Base-by-base conservation (phyloP, 2,797 vertebrate species). In the Takifugu ocellatus region DNA sequence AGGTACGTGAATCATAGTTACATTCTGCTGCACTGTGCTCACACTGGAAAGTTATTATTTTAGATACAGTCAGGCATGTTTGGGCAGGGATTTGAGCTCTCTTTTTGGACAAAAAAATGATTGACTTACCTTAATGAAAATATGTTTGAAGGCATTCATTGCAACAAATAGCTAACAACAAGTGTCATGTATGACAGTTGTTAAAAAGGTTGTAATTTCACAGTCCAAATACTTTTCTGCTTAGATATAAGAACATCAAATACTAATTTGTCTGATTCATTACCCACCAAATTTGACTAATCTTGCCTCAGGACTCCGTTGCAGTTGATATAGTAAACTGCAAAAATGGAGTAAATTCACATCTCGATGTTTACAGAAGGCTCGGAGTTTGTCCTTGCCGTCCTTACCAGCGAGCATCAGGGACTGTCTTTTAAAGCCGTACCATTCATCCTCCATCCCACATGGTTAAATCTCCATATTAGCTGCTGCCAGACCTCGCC, bases 1-100 rank as follows among this genome's bases (percentile, higher is more conserved):
- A 74, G 71, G 79, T 78, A 79, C 27, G 79, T 89, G 86, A 88
- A 75, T 89, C 88, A 88, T 43, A 42, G 68, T 31, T 66, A 75
- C 73, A 54, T 61, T 77, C 74, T n/a, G 72, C 77, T 76, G 80
- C 76, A 78, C 82, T 63, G 57, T 74, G 67, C 68, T 56, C 75
- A 51, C 78, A 47, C 68, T 25, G 65, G 68, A 72, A 74, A 75
- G 68, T 69, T 78, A 75, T 72, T 79, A 59, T 79, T 82, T 68
- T 48, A 56, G 56, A 75, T 62, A 74, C 83, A 61, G 12, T 14
- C 36, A 39, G 36, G 11, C 36, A 39, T 39, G 12, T 39, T 39
- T 39, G 12, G 31, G 9, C 36, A 39, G 12, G 12, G 11, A 2
- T 14, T 39, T 39, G 12, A 4, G 36, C 11, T 14, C 4, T 33